These are phyloP conservation scores for Maccullochella peelii DNA, from an alignment of 2,113 vertebrate species.

Conservation along the genomic window DNA sequence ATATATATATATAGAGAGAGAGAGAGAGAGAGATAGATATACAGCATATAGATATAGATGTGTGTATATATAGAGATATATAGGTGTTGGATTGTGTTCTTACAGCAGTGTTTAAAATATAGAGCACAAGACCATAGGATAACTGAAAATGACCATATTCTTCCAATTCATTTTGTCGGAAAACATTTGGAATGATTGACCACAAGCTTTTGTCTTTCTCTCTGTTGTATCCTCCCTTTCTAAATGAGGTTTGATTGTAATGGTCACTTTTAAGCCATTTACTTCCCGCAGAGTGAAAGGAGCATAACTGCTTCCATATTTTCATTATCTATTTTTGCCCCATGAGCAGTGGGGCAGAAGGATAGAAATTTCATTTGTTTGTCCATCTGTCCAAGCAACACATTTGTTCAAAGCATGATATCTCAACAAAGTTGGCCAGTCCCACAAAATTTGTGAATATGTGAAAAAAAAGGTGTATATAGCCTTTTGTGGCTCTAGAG, in stretches of 20 bases:
- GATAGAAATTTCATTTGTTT: not conserved
- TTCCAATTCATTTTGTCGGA: not conserved
- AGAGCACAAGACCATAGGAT: not conserved
- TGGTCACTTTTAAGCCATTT: slow-evolving; percentile 58
- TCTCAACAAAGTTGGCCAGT: not conserved
- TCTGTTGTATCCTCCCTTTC: not conserved
- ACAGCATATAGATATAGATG: no score
- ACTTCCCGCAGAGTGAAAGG: slow-evolving; percentile 36
- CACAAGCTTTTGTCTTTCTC: not conserved
- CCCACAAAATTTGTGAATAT: not conserved
- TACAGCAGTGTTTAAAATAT: not conserved
- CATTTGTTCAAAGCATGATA: not conserved
- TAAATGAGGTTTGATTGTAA: slow-evolving; percentile 40
- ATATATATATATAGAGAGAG: no score
- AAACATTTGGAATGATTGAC: not conserved
- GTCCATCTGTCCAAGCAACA: slow-evolving; percentile 19
- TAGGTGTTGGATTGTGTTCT: not conserved
- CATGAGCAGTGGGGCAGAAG: not conserved
- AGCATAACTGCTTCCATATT: slow-evolving; percentile 21
- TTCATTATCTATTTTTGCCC: slow-evolving; percentile 31
- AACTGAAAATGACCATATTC: not conserved
- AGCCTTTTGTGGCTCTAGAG: not conserved
- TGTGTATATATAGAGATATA: no score
- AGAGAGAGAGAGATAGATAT: no score
- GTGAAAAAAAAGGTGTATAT: not conserved